Evolutionary conservation across 2,797 vertebrate genomes (phyloP).

Genomic region (Leucoraja ocellata): DNA sequence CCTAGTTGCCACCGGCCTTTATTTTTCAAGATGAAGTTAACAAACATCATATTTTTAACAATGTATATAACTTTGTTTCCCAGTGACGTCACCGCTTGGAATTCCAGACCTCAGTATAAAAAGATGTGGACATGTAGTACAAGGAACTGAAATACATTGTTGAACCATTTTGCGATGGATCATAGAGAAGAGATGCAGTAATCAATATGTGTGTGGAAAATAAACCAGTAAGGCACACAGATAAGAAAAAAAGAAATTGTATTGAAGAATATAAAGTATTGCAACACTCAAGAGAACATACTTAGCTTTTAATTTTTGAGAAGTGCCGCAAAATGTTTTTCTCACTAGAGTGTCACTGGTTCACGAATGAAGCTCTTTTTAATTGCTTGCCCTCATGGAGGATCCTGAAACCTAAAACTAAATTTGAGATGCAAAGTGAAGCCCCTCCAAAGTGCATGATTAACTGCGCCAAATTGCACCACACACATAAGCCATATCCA

Average conservation of each 20-base stretch:
- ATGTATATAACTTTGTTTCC: background rate
- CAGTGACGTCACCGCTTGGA: background rate
- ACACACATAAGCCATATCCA: background rate
- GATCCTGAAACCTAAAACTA: background rate
- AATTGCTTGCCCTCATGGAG: background rate
- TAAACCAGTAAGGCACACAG: background rate
- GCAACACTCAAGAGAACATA: background rate
- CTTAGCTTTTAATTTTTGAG: background rate
- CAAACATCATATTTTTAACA: background rate
- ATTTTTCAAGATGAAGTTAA: background rate
- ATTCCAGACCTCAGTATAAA: background rate
- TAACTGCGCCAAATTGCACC: background rate
- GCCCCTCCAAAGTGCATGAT: background rate
- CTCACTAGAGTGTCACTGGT: background rate
- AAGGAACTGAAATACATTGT: background rate
- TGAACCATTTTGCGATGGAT: background rate
- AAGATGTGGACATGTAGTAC: background rate
- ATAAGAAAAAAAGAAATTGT: background rate
- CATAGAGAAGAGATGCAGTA: background rate
- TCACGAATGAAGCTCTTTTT: background rate
- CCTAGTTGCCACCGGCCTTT: background rate
- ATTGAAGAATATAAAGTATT: background rate
- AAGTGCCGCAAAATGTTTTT: background rate
- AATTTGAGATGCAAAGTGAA: background rate
- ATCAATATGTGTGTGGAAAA: background rate